These are phyloP conservation scores for Aradophagus sp. DNA, from an alignment of 1,140 invertebrate species.

Conservation along the genomic window DNA sequence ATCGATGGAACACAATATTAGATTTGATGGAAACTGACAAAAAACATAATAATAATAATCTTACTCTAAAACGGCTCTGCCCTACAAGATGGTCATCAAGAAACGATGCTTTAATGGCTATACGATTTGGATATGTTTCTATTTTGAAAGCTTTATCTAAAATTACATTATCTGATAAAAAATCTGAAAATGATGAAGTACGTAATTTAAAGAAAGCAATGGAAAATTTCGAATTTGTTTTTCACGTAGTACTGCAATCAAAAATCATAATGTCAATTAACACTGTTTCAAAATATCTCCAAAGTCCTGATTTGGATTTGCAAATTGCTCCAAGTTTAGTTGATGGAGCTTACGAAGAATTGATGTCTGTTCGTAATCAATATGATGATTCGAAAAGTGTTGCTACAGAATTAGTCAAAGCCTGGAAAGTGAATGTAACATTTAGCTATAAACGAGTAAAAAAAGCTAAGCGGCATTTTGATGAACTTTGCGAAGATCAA, in stretches of 20 bases:
- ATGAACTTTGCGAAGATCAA: conserved; percentile 35
- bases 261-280: conserved; percentile 13
- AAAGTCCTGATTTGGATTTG: conserved; percentile 18
- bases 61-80: conserved; percentile 18
- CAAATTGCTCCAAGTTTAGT: background rate
- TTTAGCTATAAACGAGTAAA: conserved; percentile 29
- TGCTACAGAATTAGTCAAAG: conserved; percentile 13
- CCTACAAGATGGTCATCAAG: conserved; percentile 33
- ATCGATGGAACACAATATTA: conserved; percentile 11
- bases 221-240: conserved; percentile 34
- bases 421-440: conserved; percentile 12
- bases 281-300: conserved; percentile 5
- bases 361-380: background rate
- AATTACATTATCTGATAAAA: conserved; percentile 16
- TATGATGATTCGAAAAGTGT: conserved; percentile 11
- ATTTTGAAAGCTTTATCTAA: conserved; percentile 22
- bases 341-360: background rate
- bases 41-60: background rate
- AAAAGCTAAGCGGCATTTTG: conserved; percentile 31
- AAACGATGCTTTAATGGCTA: conserved; percentile 23
- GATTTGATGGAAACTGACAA: background rate
- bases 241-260: conserved; percentile 10
- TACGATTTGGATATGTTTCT: conserved; percentile 6
- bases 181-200: conserved; percentile 7
- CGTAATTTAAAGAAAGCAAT: conserved; percentile 8